Evolutionary conservation across 2,888 invertebrate genomes (phyloP), one percentile per base, ranked within the genome.

Genomic region (Stenichneumon culpator): DNA sequence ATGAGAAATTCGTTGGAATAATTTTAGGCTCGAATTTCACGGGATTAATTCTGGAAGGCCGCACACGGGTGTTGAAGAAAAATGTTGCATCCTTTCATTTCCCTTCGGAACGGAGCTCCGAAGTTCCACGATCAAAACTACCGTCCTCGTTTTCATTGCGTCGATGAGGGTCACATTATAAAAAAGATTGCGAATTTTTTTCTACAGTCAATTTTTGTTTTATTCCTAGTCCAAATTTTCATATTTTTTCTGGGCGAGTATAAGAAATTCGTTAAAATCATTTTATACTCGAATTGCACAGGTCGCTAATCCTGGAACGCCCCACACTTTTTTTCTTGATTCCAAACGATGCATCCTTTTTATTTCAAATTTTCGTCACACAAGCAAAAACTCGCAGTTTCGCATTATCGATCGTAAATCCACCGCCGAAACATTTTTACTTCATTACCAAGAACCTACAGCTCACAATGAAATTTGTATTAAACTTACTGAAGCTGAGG

Each of bases 401-500:
- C 16, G 44, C 44, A 47, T 0, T 47, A 4, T 47, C 22, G 57
- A 19, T 25, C 25, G 4, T 25, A 25, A 2, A 57, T 25, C 14
- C 3, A 60, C 16, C 60, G 63, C 1, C 28, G 4, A n/a, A 32
- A 25, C 7, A 63, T 16, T 63, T 63, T n/a, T 52, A 2, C 5
- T 3, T 32, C 14, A 32, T 63, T 63, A 32, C 14, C 25, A 11
- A 22, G 3, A 11, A 6, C 28, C 28, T 63, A 47, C 44, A 16
- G 14, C 4, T 47, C 3, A 16, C 4, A 47, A 47, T 47, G 16
- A 47, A 47, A 47, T 19, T 47, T 16, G 16, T 0, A 19, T 65
- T 36, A 9, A 74, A 84, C 84, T 84, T 84, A 84, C 84, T 81
- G 84, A 84, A 68, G 68, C 67, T 63, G 81, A 78, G 60, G 78